A percentile compares a stretch with the other conserved stretches of the same genome.
Evolutionary conservation across 2,888 invertebrate genomes (phyloP).

Genomic region (Caenorhabditis panamensis): DNA sequence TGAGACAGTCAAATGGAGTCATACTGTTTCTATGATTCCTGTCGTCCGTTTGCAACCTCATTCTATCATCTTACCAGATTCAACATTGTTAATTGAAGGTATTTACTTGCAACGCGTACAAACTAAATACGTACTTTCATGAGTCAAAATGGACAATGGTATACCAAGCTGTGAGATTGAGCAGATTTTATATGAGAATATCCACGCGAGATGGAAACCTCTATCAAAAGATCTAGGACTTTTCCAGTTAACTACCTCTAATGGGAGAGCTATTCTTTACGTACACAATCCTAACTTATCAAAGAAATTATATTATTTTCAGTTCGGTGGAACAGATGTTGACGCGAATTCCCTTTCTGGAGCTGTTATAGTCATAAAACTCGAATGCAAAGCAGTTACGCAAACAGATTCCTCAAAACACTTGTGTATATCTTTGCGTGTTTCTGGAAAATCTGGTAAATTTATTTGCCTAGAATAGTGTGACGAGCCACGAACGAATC

Average conservation of each 20-base stretch:
- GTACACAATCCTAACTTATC: conserved; percentile 27
- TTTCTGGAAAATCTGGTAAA: conserved; percentile 52
- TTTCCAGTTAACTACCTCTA: conserved; percentile 47
- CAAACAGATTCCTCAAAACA: background rate
- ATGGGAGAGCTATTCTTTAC: conserved; percentile 45
- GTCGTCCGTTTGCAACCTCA: background rate
- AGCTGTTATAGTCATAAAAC: conserved; percentile 61
- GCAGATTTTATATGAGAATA: conserved; percentile 58
- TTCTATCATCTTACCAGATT: background rate
- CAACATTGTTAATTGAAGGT: background rate
- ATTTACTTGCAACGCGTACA: too few relatives aligned
- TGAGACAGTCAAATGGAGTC: background rate
- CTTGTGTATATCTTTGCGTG: conserved; percentile 44
- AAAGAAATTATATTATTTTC: background rate
- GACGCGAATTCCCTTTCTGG: conserved; percentile 55
- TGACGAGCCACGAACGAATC: too few relatives aligned
- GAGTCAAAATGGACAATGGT: conserved; percentile 28
- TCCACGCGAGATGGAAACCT: conserved; percentile 59
- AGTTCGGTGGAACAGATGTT: conserved; percentile 64
- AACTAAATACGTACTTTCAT: too few relatives aligned
- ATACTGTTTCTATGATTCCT: background rate
- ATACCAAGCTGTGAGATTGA: conserved; percentile 59
- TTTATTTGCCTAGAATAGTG: too few relatives aligned
- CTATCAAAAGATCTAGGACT: conserved; percentile 32
- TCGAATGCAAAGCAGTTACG: conserved; percentile 34